A percentile compares a stretch with the other conserved stretches of the same genome.
phyloP scores from a whole-genome alignment of 2,888 invertebrate species.

The Philereme vetulata region DNA sequence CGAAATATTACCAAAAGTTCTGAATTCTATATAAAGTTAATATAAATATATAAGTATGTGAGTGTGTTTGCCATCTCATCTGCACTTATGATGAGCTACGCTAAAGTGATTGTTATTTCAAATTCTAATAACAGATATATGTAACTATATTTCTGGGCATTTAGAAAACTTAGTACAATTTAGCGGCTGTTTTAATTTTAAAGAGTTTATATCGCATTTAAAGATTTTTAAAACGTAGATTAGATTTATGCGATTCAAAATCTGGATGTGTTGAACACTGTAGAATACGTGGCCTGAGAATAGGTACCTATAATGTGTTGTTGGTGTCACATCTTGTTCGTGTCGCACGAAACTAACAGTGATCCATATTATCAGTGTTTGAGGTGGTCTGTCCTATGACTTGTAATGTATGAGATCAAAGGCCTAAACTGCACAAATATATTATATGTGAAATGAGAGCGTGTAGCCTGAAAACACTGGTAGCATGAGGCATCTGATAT shows the following conservation, averaged over 20 bases:
- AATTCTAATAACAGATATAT: conserved; percentile 4
- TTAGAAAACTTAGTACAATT: conserved; percentile 27
- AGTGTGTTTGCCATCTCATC: too few relatives aligned
- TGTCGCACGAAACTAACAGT: conserved; percentile 1
- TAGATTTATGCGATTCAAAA: conserved; percentile 14
- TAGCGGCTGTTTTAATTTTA: conserved; percentile 34
- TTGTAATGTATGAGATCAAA: conserved; percentile 10
- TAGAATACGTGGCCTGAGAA: conserved; percentile 9
- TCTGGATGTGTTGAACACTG: conserved; percentile 11
- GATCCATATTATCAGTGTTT: conserved; percentile 12
- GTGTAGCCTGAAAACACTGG: conserved; percentile 12
- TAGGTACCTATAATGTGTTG: neutral
- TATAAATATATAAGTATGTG: too few relatives aligned
- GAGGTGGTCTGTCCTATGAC: conserved; percentile 2
- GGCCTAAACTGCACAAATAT: conserved; percentile 15
- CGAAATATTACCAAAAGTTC: too few relatives aligned
- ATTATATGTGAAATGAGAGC: conserved; percentile 11
- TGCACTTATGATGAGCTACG: neutral
- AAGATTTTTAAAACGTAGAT: conserved; percentile 1
- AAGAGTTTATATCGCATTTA: conserved; percentile 15
- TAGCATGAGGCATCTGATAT: conserved; percentile 2
- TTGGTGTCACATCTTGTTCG: conserved; percentile 17
- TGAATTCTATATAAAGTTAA: too few relatives aligned
- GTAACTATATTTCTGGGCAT: conserved; percentile 23
- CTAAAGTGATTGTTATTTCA: neutral